Base-by-base conservation (phyloP, 1,140 invertebrate species). In the Aleiodes sp. region DNA sequence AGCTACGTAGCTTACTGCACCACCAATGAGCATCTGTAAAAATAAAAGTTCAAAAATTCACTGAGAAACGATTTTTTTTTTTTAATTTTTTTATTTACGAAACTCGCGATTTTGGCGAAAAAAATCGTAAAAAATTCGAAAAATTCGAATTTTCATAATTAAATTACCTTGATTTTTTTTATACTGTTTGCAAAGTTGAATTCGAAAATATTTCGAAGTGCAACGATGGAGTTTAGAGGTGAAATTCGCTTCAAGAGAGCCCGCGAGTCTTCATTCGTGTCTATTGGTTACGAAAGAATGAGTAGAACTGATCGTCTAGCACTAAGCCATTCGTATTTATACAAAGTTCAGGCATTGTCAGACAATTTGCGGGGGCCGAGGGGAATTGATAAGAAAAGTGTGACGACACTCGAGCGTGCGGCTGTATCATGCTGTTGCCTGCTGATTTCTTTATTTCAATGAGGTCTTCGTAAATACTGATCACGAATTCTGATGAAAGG, bases 1-100 rank as follows among this genome's bases (percentile, higher is more conserved):
- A 35, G 90, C 90, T 64, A 92, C 89, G 76, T 90, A 92, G 37
- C 91, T 87, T 3, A 90, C 90, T 4, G 91, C 89, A 72, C 88
- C 87, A 70, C 91, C 80, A 68, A 84, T 80, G 76, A 83, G 64
- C 81, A 83, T 84, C 75, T 79, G 35, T 0, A 66, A 71, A 37
- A 12, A 14, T 43, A 72, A 71, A 1, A 33, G 62, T 70, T 2
- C 10, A 56, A 68, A 52, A 33, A 70, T 37, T 64, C 29, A 14
- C 16, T 33, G 19, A 14, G 26, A 29, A 61, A 10, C 7, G 35
- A 12, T 10, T 41, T 26, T 33, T 24, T 1, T 7, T 19, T 33
- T 26, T 8, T 62, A 39, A 33, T 59, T 43, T 66, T 37, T 39
- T 41, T 41, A 4, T 9, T n/a, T 12, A 9, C 6, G n/a, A 41